Base-by-base conservation (phyloP, 2,797 vertebrate species). In the Peromyscus aztecus region DNA sequence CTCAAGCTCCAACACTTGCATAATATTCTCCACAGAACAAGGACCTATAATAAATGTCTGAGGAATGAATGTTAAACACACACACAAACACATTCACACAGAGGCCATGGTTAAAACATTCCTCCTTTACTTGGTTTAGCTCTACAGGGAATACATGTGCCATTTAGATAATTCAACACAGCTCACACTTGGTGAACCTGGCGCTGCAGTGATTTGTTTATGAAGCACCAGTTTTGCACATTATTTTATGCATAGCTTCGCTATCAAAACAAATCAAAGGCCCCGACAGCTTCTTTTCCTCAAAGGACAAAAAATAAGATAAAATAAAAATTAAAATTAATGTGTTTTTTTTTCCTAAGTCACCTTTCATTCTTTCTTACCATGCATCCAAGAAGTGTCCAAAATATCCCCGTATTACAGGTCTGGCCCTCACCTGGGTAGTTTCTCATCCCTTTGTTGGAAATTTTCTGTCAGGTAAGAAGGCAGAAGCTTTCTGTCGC, bases 221-320 rank as follows among this genome's bases (percentile, higher is more conserved):
- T n/a, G 75, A 81, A 80, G 71, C 82, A 97, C 57, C 40, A 73
- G 34, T 91, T 97, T 97, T 96, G 63, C 90, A 97, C 83, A 69
- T 96, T 97, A 89, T 96, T 96, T 96, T 95, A 73, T 91, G 77
- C 85, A 91, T 55, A 65, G 84, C 77, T 97, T 96, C 55, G 63
- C 88, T 94, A 95, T 96, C 90, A 94, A 94, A 96, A 97, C 94
- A 97, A 97, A 94, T 92, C 93, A 95, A 95, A 77, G 84, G 23
- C 89, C 89, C 37, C 63, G 94, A 76, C 13, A 59, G 23, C 34
- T 97, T 57, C 67, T 43, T 69, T 81, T 55, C 82, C 63, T 52
- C 84, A 92, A 65, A 88, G 77, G 83, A 96, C 77, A 94, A 76
- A 97, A 89, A n/a, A 37, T 23, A 61, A 89, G 8, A 65, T 65